Percentiles rank a stretch among this genome's conserved stretches.
Conservation (phyloP, 2,797 vertebrate species). For the Thripadectes ignobilis region DNA sequence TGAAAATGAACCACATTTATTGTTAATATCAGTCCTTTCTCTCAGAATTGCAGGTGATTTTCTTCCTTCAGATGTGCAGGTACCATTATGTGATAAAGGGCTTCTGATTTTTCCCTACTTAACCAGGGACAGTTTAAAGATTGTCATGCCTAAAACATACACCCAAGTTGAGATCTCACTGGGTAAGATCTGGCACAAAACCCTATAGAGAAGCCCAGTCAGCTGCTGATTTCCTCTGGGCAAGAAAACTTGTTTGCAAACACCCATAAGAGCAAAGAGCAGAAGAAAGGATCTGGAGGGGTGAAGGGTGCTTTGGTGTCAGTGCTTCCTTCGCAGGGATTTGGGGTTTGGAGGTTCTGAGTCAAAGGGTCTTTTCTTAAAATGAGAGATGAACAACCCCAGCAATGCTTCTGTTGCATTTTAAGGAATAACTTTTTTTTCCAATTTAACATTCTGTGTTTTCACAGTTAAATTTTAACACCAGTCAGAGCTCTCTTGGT, state of each 20-base stretch:
- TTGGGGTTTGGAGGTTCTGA: background rate
- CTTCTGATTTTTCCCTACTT: background rate
- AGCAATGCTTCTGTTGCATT: background rate
- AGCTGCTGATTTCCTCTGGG: background rate
- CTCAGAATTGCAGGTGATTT: background rate
- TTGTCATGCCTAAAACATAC: background rate
- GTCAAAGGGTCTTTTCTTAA: background rate
- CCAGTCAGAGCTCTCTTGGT: background rate
- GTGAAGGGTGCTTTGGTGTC: background rate
- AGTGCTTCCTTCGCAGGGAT: background rate
- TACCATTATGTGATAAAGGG: background rate
- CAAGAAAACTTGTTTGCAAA: background rate
- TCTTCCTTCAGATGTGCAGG: background rate
- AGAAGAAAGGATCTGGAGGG: background rate
- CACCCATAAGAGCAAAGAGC: background rate
- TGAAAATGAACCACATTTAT: background rate
- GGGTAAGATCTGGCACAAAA: background rate
- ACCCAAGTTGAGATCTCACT: background rate
- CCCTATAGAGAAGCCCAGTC: background rate
- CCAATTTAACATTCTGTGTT: background rate
- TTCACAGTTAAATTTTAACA: background rate
- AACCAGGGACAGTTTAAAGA: background rate
- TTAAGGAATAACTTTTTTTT: background rate
- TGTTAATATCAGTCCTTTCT: background rate
- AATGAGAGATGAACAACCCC: background rate